Evolutionary conservation across 2,113 vertebrate species (phyloP).

Genomic region (Dissostichus mawsoni): DNA sequence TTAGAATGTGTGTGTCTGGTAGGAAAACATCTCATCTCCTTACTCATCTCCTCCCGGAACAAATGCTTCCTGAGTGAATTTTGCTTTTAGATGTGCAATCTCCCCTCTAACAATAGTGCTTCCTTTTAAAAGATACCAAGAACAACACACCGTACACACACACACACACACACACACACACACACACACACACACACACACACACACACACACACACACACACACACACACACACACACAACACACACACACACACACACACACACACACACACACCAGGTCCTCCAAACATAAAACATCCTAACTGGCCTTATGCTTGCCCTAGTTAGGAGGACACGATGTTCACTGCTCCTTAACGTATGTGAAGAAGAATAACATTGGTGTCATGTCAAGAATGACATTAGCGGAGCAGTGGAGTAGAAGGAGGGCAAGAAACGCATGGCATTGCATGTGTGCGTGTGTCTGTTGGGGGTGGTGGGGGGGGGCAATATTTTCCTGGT

Average conservation of each 20-base stretch:
- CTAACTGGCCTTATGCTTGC: constrained; percentile 57
- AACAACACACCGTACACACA: constrained; percentile 29
- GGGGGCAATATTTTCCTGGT: constrained; percentile 23
- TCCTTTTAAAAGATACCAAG: constrained; percentile 61
- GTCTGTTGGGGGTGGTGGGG: constrained; percentile 1
- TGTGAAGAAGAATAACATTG: constrained; percentile 56
- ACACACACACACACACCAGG: constrained; percentile 16
- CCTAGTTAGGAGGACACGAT: constrained; percentile 63
- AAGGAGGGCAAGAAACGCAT: constrained; percentile 67
- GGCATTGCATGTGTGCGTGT: constrained; percentile 4
- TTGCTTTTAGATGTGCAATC: constrained; percentile 68
- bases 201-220: constrained; percentile 18
- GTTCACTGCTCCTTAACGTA: constrained; percentile 62
- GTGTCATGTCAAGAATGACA: constrained; percentile 74
- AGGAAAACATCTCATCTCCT: constrained; percentile 72
- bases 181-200: constrained; percentile 12
- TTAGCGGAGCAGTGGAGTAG: constrained; percentile 71
- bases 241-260: constrained; percentile 16
- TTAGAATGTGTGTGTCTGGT: constrained; percentile 15
- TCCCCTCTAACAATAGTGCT: constrained; percentile 69
- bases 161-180: constrained; percentile 19
- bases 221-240: constrained; percentile 12
- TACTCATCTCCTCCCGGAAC: constrained; percentile 77
- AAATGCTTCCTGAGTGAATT: constrained; percentile 81
- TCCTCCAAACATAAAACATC: constrained; percentile 40